Conservation (phyloP, 1,140 invertebrate genomes). For the Plectrocnemia conspersa region DNA sequence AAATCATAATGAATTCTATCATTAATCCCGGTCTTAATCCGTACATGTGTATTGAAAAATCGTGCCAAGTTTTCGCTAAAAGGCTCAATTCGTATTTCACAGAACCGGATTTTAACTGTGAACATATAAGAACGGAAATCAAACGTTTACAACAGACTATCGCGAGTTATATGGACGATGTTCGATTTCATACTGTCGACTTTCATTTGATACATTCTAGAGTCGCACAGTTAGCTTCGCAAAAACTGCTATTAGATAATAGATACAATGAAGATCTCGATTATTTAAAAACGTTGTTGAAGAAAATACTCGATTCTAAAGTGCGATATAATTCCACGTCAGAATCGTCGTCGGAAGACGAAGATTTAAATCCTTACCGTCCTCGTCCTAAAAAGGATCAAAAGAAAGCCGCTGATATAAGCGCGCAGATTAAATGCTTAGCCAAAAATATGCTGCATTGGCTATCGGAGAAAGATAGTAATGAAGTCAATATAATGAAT, state of each 20-base stretch:
- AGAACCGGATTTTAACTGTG: constrained; percentile 43
- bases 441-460: constrained; percentile 47
- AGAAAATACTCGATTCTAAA: constrained; percentile 17
- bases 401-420: constrained; percentile 39
- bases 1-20: constrained; percentile 20
- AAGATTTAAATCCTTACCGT: constrained; percentile 12
- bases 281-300: constrained; percentile 16
- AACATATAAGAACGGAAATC: constrained; percentile 57
- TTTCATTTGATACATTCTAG: constrained; percentile 60
- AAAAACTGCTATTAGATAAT: constrained; percentile 43
- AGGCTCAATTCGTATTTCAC: constrained; percentile 52
- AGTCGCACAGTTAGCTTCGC: constrained; percentile 57
- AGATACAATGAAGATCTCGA: constrained; percentile 41
- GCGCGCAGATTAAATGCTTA: constrained; percentile 44
- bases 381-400: constrained; percentile 21
- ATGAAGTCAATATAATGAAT: constrained; percentile 40
- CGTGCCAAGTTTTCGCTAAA: constrained; percentile 63
- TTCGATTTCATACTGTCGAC: constrained; percentile 55
- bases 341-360: constrained; percentile 45
- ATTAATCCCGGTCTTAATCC: constrained; percentile 49
- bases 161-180: constrained; percentile 60
- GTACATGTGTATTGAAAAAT: constrained; percentile 59
- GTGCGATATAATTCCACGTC: constrained; percentile 34
- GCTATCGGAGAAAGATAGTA: constrained; percentile 34
- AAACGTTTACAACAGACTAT: constrained; percentile 63